Conservation (phyloP, 2,113 vertebrate genomes). For the Theristicus caerulescens region DNA sequence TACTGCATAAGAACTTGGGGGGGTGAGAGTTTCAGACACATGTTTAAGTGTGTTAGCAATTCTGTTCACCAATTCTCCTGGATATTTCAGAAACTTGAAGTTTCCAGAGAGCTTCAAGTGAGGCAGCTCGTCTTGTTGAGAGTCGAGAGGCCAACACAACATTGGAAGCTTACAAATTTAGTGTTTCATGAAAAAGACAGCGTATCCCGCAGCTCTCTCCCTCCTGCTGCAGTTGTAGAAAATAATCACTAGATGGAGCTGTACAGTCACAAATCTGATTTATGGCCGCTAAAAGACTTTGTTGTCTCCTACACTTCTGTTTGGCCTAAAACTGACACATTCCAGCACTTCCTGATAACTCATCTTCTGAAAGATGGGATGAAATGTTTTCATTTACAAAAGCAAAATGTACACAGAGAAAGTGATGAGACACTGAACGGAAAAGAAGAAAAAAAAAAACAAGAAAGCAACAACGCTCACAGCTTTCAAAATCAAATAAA, state of each 20-base stretch:
- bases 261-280: slow-evolving; percentile 60
- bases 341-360: background rate
- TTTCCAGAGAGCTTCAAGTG: background rate
- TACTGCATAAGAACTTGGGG: background rate
- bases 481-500: background rate
- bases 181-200: background rate
- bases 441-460: background rate
- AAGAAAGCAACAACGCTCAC: background rate
- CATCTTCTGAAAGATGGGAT: background rate
- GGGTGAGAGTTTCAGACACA: background rate
- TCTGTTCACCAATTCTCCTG: background rate
- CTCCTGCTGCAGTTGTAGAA: background rate
- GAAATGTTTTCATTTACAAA: slow-evolving; percentile 7
- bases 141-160: background rate
- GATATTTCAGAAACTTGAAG: background rate
- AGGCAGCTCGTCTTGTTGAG: background rate
- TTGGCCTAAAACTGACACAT: background rate
- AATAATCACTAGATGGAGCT: slow-evolving; percentile 56
- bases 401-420: background rate
- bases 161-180: background rate
- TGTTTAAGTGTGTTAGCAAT: background rate
- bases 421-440: background rate
- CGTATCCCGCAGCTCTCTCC: rapidly evolving
- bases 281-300: background rate
- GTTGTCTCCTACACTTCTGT: background rate